Conservation (phyloP, 2,888 invertebrate genomes). For the Pseudanteris insignis region DNA sequence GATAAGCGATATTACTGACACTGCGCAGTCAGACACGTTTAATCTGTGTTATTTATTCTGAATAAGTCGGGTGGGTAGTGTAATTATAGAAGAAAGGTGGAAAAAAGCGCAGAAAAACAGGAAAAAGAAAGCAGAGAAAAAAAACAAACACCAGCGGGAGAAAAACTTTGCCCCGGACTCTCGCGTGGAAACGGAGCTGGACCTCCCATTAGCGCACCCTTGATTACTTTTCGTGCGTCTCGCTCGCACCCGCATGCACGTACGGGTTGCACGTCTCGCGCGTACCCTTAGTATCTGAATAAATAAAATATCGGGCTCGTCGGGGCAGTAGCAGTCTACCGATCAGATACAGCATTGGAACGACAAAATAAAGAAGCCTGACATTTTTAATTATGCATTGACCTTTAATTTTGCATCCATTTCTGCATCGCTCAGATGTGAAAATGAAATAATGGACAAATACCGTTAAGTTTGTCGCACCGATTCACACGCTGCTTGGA, state of each 20-base stretch:
- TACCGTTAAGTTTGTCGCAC: slow-evolving; percentile 31
- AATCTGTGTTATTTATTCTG: slow-evolving; percentile 61
- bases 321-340: slow-evolving; percentile 55
- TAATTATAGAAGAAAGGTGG: slow-evolving; percentile 53
- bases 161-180: slow-evolving; percentile 49
- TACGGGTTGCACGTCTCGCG: slow-evolving; percentile 18
- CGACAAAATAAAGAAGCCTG: slow-evolving; percentile 55
- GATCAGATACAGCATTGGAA: slow-evolving; percentile 62
- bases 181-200: slow-evolving; percentile 45
- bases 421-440: slow-evolving; percentile 21
- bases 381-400: slow-evolving; percentile 62
- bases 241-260: slow-evolving; percentile 50
- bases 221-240: slow-evolving; percentile 64
- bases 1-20: slow-evolving; percentile 41
- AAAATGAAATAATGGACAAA: slow-evolving; percentile 37
- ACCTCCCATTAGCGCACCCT: slow-evolving; percentile 65
- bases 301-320: slow-evolving; percentile 65
- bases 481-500: slow-evolving; percentile 18
- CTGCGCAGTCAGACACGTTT: slow-evolving; percentile 56
- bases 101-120: slow-evolving; percentile 36
- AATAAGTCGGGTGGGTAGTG: slow-evolving; percentile 46
- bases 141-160: slow-evolving; percentile 30
- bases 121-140: slow-evolving; percentile 48
- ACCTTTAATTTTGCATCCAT: slow-evolving; percentile 41
- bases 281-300: slow-evolving; percentile 63